Base-by-base conservation (phyloP, 2,113 vertebrate species). In the Actinemys pallida region DNA sequence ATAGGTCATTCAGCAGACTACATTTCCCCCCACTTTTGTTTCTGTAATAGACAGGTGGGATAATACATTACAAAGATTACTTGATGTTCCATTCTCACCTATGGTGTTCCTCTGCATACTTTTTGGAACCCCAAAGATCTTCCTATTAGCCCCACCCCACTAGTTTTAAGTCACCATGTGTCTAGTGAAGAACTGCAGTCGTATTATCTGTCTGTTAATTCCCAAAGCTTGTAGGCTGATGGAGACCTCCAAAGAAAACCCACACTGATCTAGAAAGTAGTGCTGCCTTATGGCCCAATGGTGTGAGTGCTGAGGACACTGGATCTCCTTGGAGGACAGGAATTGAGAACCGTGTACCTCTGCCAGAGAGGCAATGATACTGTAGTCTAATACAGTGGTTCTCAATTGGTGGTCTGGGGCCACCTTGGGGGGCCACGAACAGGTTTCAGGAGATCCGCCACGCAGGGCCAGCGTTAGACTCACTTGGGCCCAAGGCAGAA, bases 181-280 rank as follows among this genome's bases (percentile, higher is more conserved):
- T 93, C 47, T 20, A 81, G 62, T 80, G 24, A 92, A 25, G 22
- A 50, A 81, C 79, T 89, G 94, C 89, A 97, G 95, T 92, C 94
- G 93, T 96, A 7, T 96, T 96, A 83, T 69, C 57, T 89, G 75
- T 57, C 24, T 52, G 0, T 29, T 47, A 53, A 59, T 49, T 10
- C 24, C 76, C 25, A 65, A 86, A 83, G 87, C 92, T 83, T 89
- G 93, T 87, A 10, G 50, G 96, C 93, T 86, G 31, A 2, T 4
- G 52, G 47, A 81, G 65, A 54, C 75, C 78, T 35, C 87, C 65
- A 29, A 17, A 62, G 45, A 87, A 87, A 92, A 35, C 82, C 39
- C 47, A 1, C 56, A 62, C 14, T 83, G 81, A 82, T 89, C 50
- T n/a, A 8, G 81, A 24, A 78, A 88, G 82, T 53, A 0, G 0